Evolutionary conservation across 2,888 invertebrate species (phyloP), one percentile per base, ranked within the genome.

Genomic region (Microplitis deprimator): DNA sequence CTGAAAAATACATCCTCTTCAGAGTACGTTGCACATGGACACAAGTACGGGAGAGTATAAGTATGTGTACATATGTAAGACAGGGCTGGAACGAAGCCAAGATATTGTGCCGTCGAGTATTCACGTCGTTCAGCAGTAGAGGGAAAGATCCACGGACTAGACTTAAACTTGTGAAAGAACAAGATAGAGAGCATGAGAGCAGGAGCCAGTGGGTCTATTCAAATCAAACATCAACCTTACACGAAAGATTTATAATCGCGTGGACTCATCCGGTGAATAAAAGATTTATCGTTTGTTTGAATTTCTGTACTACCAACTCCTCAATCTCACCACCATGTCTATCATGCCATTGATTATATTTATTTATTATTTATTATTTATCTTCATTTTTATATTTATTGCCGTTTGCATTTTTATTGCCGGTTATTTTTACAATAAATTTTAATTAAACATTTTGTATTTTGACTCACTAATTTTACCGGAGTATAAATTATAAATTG

Each of bases 171-270:
- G 50, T 50, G 50, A 68, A 60, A 40, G 68, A 41, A 75, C 17
- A 41, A 10, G 70, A 68, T 50, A 68, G 38, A 20, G 41, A 71
- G 29, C 38, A 16, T 62, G 16, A 69, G 38, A 62, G 76, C 17
- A 68, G 50, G 70, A 76, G 71, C 64, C 50, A 65, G 62, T 62
- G 20, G 40, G 72, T 72, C 72, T 72, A 72, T 72, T 72, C 72
- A 72, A 41, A 72, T 72, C 41, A 64, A 64, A 20, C 64, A 72
- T 72, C 64, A 72, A 64, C 64, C 40, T 64, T 41, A 64, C 50
- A 62, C 13, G 64, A 72, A 64, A 64, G 72, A 72, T 72, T 72
- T 64, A 72, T 50, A 50, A 50, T 72, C 64, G 38, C 29, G 64
- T 64, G 62, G 39, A 64, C 39, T 72, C 40, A n/a, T 41, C 40